phyloP scores from a whole-genome alignment of 2,113 vertebrate species.

The Poicephalus gulielmi region DNA sequence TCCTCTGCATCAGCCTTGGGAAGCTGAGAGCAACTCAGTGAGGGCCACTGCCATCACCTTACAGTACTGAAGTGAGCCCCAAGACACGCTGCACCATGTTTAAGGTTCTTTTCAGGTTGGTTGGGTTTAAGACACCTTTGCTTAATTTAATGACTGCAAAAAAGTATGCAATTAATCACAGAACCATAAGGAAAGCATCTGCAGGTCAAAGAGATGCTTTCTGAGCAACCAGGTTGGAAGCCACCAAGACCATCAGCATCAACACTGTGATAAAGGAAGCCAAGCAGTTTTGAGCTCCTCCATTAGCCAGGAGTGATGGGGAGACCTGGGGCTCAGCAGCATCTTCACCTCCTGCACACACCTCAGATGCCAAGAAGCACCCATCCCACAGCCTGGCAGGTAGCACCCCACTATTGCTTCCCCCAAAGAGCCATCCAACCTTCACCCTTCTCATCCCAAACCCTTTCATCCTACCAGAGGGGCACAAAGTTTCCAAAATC shows the following conservation, averaged over 20 bases:
- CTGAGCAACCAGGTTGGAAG: neutral
- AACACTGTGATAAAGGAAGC: neutral
- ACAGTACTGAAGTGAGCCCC: fast-evolving
- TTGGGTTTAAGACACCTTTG: neutral
- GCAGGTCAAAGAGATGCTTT: neutral
- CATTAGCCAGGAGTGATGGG: neutral
- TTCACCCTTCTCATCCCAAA: neutral
- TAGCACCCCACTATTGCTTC: neutral
- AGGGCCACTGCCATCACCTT: neutral
- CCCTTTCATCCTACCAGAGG: neutral
- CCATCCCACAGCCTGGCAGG: neutral
- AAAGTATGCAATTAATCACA: neutral
- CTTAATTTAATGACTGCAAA: neutral
- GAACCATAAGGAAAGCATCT: neutral
- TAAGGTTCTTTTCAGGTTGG: neutral
- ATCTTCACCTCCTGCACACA: neutral
- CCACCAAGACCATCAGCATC: neutral
- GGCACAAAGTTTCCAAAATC: neutral
- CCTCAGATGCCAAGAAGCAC: neutral
- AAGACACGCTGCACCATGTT: fast-evolving
- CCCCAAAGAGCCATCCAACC: neutral
- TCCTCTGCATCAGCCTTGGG: neutral
- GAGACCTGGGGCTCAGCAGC: neutral
- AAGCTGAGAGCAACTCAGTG: fast-evolving
- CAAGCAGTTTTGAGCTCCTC: neutral